Base-by-base conservation (phyloP, 2,888 invertebrate genomes). In the Leptopterna dolabrata region DNA sequence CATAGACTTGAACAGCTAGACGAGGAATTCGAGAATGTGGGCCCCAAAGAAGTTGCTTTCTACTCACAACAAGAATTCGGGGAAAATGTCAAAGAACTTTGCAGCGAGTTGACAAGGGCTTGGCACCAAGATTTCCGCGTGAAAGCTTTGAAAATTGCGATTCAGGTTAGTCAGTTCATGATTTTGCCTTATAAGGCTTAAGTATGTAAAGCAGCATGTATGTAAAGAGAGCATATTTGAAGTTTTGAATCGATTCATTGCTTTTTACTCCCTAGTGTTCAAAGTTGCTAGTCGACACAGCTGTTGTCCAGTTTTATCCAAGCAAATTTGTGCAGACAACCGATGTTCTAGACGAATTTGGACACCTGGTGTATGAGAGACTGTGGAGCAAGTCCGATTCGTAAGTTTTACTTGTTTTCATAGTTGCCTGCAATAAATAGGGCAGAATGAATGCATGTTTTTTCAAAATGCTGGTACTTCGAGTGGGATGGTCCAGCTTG, bases 291-390 rank as follows among this genome's bases (percentile, higher is more conserved):
- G 95, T 96, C 0, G 98, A 98, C 91, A 95, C 96, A 2, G 95
- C 95, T 87, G 98, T 97, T 0, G 95, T 98, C 91, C 96, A 96
- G 90, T 99, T 99, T 92, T 99, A 99, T 93, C 99, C 99, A 0
- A 98, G 98, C 92, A 99, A 99, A 93, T 99, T 98, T 94, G 97
- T 98, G 47, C 94, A 99, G 19, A 96, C 99, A 86, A 98, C 98
- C 14, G 99, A 99, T 92, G 97, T 99, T 90, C 93, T 99, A 90
- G 98, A 99, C 92, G 97, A 96, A 89, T 99, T 99, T 93, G 97
- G 97, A 0, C 95, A 95, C 91, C 93, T 98, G 88, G 98, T 98
- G 0, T 97, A 96, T 91, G 95, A 97, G 89, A 93, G 98, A 89
- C 93, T 98, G 29, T 94, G 95, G 90, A 93, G 94, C 41, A 98